These are phyloP conservation scores for Sycophaga agraensis DNA, from an alignment of 1,140 invertebrate genomes.

Conservation along the genomic window DNA sequence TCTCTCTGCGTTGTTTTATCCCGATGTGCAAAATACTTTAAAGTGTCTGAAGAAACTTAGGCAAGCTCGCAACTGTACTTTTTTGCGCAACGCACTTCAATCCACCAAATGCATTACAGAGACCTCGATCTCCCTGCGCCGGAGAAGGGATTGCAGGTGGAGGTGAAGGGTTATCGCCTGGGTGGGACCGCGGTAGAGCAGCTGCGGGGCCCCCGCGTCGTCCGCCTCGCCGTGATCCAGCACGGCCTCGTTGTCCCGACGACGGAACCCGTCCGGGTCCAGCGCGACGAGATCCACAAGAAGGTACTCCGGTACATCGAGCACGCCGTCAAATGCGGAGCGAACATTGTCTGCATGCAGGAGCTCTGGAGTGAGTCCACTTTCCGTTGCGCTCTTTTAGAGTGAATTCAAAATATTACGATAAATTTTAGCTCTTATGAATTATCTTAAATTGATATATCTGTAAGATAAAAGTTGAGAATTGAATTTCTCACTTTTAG, in stretches of 20 bases:
- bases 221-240: conserved; percentile 86
- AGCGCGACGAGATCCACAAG: conserved; percentile 79
- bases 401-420: too few species aligned
- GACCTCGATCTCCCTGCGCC: conserved; percentile 56
- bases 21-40: too few species aligned
- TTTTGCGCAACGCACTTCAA: too few species aligned
- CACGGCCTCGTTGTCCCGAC: conserved; percentile 82
- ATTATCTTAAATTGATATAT: too few species aligned
- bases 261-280: conserved; percentile 70
- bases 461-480: too few species aligned
- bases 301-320: conserved; percentile 78
- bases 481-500: too few species aligned
- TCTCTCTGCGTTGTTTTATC: too few species aligned
- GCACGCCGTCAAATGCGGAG: conserved; percentile 67
- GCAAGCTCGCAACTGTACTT: too few species aligned
- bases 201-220: conserved; percentile 68
- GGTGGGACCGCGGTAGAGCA: conserved; percentile 65
- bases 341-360: conserved; percentile 93
- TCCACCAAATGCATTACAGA: too few species aligned
- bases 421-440: too few species aligned
- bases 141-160: conserved; percentile 64
- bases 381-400: too few species aligned
- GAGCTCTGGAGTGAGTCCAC: conserved; percentile 93
- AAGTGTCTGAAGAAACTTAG: too few species aligned
- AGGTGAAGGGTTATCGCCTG: conserved; percentile 77